Evolutionary conservation across 2,888 invertebrate genomes (phyloP), one percentile per base, ranked within the genome.

Genomic region (Celastrina argiolus): DNA sequence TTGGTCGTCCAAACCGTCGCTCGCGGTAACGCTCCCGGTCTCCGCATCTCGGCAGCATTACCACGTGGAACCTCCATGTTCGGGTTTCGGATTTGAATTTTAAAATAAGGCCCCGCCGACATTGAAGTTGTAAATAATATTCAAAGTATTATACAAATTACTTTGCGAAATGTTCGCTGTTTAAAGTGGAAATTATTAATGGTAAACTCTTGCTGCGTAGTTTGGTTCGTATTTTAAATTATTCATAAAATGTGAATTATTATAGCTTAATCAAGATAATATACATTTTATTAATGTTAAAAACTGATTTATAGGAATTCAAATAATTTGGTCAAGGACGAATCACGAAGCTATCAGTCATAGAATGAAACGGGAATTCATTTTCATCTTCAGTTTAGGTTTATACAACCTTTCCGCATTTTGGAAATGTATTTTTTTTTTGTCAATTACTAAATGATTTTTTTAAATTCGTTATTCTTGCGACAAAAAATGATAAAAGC

Each of bases 41-140:
- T 81, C 78, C 74, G 76, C 72, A 74, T 79, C 77, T 79, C 74
- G 74, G 77, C 70, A 74, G 82, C 81, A 82, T 84, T 84, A 81
- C 80, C 82, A 82, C 83, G 73, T 70, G 70, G 70, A 72, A 68
- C 76, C 74, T 73, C 76, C 78, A 78, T 81, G 84, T 83, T 85
- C 84, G 82, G 85, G 81, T 18, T 75, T 78, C 78, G 76, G 87
- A 88, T 88, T 88, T 88, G 84, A 87, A 88, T 88, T 88, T 88
- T 86, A 88, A 88, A 88, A 82, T 87, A 87, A 88, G 82, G 61
- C 61, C 31, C 31, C 34, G 8, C 61, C 61, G 36, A 61, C 61
- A 36, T 61, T 39, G 61, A 36, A 36, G 39, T 39, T 59, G 16
- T 51, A 51, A 59, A 59, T 31, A 59, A 59, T 59, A 59, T 59